Evolutionary conservation across 2,797 vertebrate genomes (phyloP), one percentile per base, ranked within the genome.

Genomic region (Danio jaintianensis): DNA sequence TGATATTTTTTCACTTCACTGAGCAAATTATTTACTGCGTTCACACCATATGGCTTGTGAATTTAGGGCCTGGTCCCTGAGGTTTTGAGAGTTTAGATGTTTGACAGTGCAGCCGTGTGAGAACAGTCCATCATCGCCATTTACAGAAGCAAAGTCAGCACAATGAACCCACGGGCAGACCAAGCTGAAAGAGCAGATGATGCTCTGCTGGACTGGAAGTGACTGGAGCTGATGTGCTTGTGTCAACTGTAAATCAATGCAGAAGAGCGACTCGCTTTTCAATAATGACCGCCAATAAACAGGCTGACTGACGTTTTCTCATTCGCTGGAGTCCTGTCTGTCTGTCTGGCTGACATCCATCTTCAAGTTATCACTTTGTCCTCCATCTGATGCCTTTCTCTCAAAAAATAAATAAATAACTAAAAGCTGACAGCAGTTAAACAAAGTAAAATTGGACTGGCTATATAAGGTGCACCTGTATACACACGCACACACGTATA

Each of bases 31-130:
- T 84, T 84, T 84, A 18, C 69, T 45, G 29, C 78, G 12, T 75
- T 29, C 40, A 78, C 79, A 80, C 82, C 83, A 87, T 87, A 84
- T 85, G 83, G 77, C 73, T 68, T 83, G 83, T 71, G 70, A 80
- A 79, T 82, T 74, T 36, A 15, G 8, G 22, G 55, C 55, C 56
- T 18, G 66, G 73, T 78, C 64, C 63, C 82, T 75, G 45, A 69
- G 67, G 56, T 70, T 69, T 61, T 29, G 6, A 70, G 36, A 69
- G 56, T 58, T 73, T 47, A 53, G 43, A 82, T 47, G 75, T 55
- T 63, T 81, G 75, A 75, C 13, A 73, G 63, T 76, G 45, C 50
- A 45, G 64, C 22, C 47, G 55, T 64, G 48, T 62, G 82, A 84
- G 64, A 82, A 78, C 77, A 4, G 16, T 75, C 75, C 79, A 56